Conservation (phyloP, 2,888 invertebrate species). For the Aradus depressus region DNA sequence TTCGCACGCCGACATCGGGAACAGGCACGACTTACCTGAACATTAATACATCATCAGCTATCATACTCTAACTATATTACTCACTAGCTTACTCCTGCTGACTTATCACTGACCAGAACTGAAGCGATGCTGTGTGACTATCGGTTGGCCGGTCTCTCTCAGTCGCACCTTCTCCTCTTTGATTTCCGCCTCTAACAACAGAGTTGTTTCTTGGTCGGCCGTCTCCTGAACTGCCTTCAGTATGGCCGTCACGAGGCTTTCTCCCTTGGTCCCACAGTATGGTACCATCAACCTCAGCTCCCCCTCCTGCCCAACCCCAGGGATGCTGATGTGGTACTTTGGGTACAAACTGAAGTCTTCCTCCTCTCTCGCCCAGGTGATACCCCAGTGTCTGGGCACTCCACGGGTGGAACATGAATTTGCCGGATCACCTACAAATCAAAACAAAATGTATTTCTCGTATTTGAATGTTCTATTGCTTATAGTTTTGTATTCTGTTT, state of each 20-base stretch:
- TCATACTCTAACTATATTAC: too few relatives aligned
- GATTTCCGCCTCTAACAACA: background rate
- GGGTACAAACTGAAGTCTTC: constrained; percentile 4
- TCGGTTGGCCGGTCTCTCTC: too few relatives aligned
- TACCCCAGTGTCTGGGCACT: background rate
- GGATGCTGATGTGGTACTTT: constrained; percentile 1
- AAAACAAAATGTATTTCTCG: too few relatives aligned
- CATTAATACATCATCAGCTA: background rate
- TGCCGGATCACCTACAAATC: too few relatives aligned
- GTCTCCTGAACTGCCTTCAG: background rate
- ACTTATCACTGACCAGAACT: too few relatives aligned
- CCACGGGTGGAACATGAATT: constrained; percentile 2
- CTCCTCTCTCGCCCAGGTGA: background rate
- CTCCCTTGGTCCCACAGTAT: constrained; percentile 3
- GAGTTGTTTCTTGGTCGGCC: background rate
- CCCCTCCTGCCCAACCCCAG: background rate
- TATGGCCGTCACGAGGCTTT: background rate
- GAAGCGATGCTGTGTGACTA: too few relatives aligned
- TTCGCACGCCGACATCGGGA: constrained; percentile 21
- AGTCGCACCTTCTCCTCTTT: background rate
- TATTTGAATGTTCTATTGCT: too few relatives aligned
- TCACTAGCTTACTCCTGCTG: too few relatives aligned
- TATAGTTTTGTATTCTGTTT: too few relatives aligned
- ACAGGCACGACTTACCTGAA: constrained; percentile 25
- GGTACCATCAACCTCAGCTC: constrained; percentile 1